Base-by-base conservation (phyloP, 2,113 vertebrate species). In the Hystrix cristata region DNA sequence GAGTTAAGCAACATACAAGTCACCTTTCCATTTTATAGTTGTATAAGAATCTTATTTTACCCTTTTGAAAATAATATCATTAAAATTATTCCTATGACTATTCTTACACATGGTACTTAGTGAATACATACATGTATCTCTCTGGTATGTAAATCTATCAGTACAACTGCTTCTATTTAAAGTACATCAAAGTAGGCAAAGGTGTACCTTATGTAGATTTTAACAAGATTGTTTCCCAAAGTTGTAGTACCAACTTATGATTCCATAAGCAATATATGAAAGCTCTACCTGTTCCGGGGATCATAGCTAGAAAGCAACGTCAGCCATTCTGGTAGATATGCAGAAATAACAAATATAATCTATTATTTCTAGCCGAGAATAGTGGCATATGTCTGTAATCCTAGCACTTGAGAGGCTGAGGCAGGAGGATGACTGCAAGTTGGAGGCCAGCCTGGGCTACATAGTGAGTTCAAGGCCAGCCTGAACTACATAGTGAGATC, bases 331-430 rank as follows among this genome's bases (percentile, higher is more conserved):
- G 43, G n/a, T 15, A 2, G 25, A 43, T 51, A 10, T 65, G 43
- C 31, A 48, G 29, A 92, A 83, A 69, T n/a, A 67, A 93, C 43
- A 34, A 21, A 65, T 86, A 94, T 92, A 86, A 69, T n/a, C 65
- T 69, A 69, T 69, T 69, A 64, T 69, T 69, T 69, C n/a, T 69
- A 69, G 34, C 65, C 18, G 13, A 34, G 65, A 34, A 69, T 16
- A 69, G 34, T 69, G 62, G 34, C 12, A 12, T 14, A 69, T 31
- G 31, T 31, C 65, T 69, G 15, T n/a, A 69, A 69, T n/a, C 67
- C 67, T 15, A 72, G 71, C 18, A 72, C 38, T 72, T 72, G 71
- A 19, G 71, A 72, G 69, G 38, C 38, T 72, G n/a, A 43, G 71
- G 71, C 71, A n/a, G 67, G 34, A 69, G 13, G 34, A 69, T 69